Percentiles rank a stretch among this genome's conserved stretches.
Conservation (phyloP, 2,113 vertebrate species). For the Gnathonemus echidnorhynchus region DNA sequence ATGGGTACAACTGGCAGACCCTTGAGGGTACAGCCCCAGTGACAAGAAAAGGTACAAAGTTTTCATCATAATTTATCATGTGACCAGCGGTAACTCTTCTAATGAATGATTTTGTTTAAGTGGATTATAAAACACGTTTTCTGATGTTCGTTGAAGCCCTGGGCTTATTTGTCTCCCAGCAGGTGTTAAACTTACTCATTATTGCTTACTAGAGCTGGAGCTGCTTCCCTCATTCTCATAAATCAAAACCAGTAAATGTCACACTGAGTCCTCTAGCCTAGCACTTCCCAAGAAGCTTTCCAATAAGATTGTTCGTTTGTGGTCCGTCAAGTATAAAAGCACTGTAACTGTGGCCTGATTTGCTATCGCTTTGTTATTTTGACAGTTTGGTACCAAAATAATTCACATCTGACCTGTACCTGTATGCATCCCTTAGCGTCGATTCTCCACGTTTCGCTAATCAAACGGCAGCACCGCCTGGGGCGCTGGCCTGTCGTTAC, state of each 20-base stretch:
- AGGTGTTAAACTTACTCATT: constrained; percentile 51
- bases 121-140: constrained; percentile 47
- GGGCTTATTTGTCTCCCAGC: constrained; percentile 36
- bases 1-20: no score
- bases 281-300: constrained; percentile 41
- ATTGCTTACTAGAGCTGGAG: constrained; percentile 52
- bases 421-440: background rate
- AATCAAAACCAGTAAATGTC: constrained; percentile 58
- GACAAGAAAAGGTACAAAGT: no score
- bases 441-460: background rate
- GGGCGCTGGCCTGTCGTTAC: background rate
- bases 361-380: background rate
- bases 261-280: constrained; percentile 42
- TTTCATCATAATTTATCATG: background rate
- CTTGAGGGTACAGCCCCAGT: no score
- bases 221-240: constrained; percentile 44
- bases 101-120: constrained; percentile 51
- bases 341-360: background rate
- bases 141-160: constrained; percentile 42
- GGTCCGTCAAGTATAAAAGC: constrained; percentile 38
- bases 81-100: constrained; percentile 40
- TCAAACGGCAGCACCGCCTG: background rate
- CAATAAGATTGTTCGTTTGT: constrained; percentile 55
- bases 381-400: background rate
- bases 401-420: background rate